Evolutionary conservation across 1,140 invertebrate species (phyloP).

Genomic region (Formica selysi): DNA sequence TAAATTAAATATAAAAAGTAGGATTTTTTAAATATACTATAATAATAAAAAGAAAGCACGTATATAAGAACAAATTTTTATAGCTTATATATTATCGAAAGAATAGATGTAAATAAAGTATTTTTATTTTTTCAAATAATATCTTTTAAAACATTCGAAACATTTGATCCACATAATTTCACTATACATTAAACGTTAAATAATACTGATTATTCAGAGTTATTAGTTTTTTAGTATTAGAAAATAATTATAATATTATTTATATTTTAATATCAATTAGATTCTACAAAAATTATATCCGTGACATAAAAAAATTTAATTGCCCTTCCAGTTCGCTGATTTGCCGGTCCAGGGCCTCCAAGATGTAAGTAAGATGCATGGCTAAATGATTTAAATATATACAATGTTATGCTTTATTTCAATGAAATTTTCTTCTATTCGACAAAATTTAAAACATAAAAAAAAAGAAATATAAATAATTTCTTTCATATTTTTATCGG

Average conservation of each 20-base stretch:
- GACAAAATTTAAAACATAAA: neutral
- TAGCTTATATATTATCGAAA: neutral
- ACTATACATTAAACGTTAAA: neutral
- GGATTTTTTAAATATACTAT: no score
- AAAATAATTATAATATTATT: neutral
- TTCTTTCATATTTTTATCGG: neutral
- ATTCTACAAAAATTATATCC: neutral
- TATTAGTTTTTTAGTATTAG: no score
- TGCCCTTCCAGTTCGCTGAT: no score
- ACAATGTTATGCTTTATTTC: neutral
- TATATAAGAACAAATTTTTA: neutral
- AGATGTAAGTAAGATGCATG: constrained; percentile 1
- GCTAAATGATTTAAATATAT: neutral
- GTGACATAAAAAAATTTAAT: neutral
- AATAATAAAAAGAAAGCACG: neutral
- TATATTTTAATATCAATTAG: neutral
- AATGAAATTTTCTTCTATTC: neutral
- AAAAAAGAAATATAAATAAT: neutral
- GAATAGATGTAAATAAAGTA: neutral
- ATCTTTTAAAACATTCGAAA: neutral
- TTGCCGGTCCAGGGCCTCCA: neutral
- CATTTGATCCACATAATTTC: neutral
- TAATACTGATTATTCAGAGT: neutral
- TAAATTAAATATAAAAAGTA: neutral
- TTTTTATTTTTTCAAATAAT: neutral